Base-by-base conservation (phyloP, 2,113 vertebrate genomes). In the Corythaixoides concolor region DNA sequence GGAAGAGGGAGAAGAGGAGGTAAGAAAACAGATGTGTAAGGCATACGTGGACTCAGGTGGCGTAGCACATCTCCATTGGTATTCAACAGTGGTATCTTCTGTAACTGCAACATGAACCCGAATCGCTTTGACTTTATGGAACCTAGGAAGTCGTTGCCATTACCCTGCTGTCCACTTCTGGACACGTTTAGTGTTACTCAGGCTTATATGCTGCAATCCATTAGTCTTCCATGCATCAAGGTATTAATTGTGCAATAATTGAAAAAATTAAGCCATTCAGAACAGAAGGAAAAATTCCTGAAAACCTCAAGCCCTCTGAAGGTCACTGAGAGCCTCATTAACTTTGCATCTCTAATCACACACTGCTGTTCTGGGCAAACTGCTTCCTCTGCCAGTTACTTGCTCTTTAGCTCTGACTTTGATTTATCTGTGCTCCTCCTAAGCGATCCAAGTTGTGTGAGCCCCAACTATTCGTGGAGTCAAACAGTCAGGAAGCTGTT, bases 1-100 rank as follows among this genome's bases (percentile, higher is more conserved):
- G 97, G 99, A 99, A 23, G 99, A 99, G 56, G 98, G 97, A 55
- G 99, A 99, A 87, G 99, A 99, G 27, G 99, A 99, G 99, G 99
- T 99, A 96, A 94, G 90, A 81, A 30, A 45, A 21, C 8, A 22
- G 55, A 47, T 4, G 9, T 4, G 9, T 5, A 32, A 14, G 19
- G 28, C 45, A 27, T 37, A 2, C 21, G 30, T 24, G 24, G 58
- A 12, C 63, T 58, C 50, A 24, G 77, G 77, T 6, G n/a, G 33
- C n/a, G 22, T 9, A 79, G 37, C 28, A 28, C 37, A 58, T 3
- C 43, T 50, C 49, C 39, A 2, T 69, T 62, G 18, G 67, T 7
- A 5, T 59, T 62, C 83, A 64, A 0, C 4, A 0, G 24, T 39
- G 21, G 27, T 28, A 5, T 30, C 52, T 49, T 62, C 24, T 33